Conservation (phyloP, 1,140 invertebrate species). For the Drosophila repleta region DNA sequence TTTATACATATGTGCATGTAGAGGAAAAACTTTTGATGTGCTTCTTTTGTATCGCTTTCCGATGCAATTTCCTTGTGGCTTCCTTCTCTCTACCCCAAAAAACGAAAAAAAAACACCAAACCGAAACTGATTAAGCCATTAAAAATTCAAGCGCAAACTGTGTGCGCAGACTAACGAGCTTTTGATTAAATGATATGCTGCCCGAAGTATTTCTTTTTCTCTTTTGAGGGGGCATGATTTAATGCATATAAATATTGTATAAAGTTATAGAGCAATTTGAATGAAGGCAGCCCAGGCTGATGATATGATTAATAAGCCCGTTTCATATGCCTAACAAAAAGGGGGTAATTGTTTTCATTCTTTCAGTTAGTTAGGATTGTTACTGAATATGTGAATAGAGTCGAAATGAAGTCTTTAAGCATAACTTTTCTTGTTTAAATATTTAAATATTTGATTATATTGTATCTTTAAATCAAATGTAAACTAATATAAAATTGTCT, state of each 20-base stretch:
- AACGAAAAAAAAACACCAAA: constrained; percentile 33
- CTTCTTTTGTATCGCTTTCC: constrained; percentile 56
- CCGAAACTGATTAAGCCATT: constrained; percentile 64
- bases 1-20: constrained; percentile 7
- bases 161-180: constrained; percentile 62
- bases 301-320: constrained; percentile 22
- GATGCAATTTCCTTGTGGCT: constrained; percentile 59
- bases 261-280: constrained; percentile 33
- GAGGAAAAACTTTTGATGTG: constrained; percentile 44
- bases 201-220: constrained; percentile 16
- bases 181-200: constrained; percentile 59
- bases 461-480: too few species aligned
- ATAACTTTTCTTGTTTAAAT: neutral
- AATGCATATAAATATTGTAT: constrained; percentile 24
- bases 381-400: neutral
- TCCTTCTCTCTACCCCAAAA: constrained; percentile 21
- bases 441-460: neutral
- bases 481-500: too few species aligned
- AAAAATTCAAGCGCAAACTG: constrained; percentile 61
- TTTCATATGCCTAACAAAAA: constrained; percentile 14
- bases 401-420: too few species aligned
- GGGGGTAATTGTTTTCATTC: neutral
- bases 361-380: neutral
- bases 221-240: constrained; percentile 20
- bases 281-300: constrained; percentile 1